These are phyloP conservation scores for Uromys caudimaculatus DNA, from an alignment of 2,797 vertebrate species.

Conservation along the genomic window DNA sequence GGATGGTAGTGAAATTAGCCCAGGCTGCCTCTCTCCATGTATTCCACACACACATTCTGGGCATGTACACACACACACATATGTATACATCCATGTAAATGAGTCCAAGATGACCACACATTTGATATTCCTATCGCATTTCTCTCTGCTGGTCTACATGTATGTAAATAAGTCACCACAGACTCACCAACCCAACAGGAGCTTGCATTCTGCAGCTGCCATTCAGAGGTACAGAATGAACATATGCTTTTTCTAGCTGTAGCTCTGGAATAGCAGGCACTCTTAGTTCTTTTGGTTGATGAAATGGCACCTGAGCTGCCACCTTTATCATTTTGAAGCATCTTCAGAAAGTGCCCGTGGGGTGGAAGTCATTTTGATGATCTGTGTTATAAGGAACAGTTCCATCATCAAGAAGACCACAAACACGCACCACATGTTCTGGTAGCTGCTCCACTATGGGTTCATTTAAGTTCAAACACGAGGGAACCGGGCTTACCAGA, in stretches of 20 bases:
- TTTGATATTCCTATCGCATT: not conserved
- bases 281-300: constrained; percentile 3
- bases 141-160: not conserved
- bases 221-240: not conserved
- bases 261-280: not conserved
- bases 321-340: not conserved
- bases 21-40: not conserved
- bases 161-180: constrained; percentile 13
- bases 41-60: not conserved
- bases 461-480: not conserved
- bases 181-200: not conserved
- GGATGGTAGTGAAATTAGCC: not conserved
- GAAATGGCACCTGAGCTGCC: not conserved
- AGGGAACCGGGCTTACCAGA: not conserved
- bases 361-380: not conserved
- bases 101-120: not conserved
- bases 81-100: not conserved
- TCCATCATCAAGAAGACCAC: not conserved
- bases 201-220: not conserved
- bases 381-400: not conserved
- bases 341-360: fast-evolving
- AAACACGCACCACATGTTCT: not conserved
- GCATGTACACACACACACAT: not conserved
- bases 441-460: not conserved
- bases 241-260: not conserved